Conservation (phyloP, 2,797 vertebrate species). For the Astyanax mexicanus region DNA sequence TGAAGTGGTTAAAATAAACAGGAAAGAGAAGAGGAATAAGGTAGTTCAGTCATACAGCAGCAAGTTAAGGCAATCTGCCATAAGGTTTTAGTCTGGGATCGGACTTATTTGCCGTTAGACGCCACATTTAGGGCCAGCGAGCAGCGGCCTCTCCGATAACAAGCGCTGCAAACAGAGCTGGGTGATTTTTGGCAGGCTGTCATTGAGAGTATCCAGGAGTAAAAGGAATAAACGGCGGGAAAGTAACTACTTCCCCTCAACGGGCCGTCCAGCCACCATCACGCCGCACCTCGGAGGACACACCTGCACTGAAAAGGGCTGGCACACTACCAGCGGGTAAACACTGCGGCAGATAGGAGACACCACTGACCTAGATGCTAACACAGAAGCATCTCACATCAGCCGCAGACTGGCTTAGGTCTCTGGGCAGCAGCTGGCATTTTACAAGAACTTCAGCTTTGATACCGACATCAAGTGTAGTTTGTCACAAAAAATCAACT, state of each 20-base stretch:
- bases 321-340: conserved; percentile 28
- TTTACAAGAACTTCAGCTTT: neutral
- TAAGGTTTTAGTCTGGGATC: conserved; percentile 30
- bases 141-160: conserved; percentile 28
- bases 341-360: conserved; percentile 35
- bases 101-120: conserved; percentile 32
- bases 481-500: neutral
- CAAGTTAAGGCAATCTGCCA: conserved; percentile 38
- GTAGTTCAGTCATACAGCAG: conserved; percentile 30
- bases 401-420: conserved; percentile 7
- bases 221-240: conserved; percentile 26
- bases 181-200: conserved; percentile 43
- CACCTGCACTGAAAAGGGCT: conserved; percentile 36
- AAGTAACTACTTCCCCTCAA: conserved; percentile 40
- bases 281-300: conserved; percentile 37
- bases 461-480: neutral
- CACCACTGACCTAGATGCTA: conserved; percentile 37
- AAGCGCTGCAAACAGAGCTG: conserved; percentile 35
- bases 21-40: conserved; percentile 14
- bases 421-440: conserved; percentile 21
- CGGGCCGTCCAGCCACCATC: conserved; percentile 50
- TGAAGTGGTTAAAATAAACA: conserved; percentile 19
- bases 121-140: conserved; percentile 25
- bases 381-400: conserved; percentile 37
- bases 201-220: conserved; percentile 14